A percentile compares a stretch with the other conserved stretches of the same genome.
These are phyloP conservation scores for Sporophila hypoxantha DNA, from an alignment of 2,113 vertebrate species.

Conservation along the genomic window DNA sequence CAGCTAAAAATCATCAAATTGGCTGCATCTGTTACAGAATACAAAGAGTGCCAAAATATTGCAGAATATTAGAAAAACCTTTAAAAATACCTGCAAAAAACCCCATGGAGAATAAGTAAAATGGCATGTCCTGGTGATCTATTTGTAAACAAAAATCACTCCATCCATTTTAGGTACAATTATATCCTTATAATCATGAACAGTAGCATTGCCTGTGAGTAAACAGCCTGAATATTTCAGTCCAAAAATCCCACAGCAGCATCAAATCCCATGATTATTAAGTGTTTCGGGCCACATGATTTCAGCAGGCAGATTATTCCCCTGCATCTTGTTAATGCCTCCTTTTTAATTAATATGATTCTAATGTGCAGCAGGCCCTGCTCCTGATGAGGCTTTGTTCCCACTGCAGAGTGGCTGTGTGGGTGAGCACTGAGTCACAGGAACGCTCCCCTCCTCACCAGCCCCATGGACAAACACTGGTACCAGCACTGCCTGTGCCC, in stretches of 20 bases:
- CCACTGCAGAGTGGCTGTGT: not conserved
- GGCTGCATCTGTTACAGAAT: constrained; percentile 30
- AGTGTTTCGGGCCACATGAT: not conserved
- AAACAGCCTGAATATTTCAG: not conserved
- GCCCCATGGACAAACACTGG: not conserved
- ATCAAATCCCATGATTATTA: not conserved
- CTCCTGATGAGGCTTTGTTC: not conserved
- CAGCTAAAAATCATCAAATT: constrained; percentile 23
- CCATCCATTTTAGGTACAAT: not conserved
- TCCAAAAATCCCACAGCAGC: not conserved
- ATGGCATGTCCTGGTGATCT: not conserved
- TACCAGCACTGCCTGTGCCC: not conserved
- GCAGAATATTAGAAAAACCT: not conserved
- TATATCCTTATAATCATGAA: not conserved
- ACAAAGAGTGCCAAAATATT: not conserved
- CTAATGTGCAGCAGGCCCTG: not conserved
- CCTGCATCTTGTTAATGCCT: not conserved
- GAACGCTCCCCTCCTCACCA: not conserved
- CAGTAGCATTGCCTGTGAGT: not conserved
- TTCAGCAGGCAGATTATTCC: not conserved
- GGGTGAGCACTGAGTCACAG: not conserved
- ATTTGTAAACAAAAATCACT: not conserved
- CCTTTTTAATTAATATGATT: not conserved
- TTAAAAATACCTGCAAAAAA: not conserved
- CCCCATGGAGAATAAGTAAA: not conserved